phyloP scores from a whole-genome alignment of 2,797 vertebrate species.

The Odontamblyopus rebecca region DNA sequence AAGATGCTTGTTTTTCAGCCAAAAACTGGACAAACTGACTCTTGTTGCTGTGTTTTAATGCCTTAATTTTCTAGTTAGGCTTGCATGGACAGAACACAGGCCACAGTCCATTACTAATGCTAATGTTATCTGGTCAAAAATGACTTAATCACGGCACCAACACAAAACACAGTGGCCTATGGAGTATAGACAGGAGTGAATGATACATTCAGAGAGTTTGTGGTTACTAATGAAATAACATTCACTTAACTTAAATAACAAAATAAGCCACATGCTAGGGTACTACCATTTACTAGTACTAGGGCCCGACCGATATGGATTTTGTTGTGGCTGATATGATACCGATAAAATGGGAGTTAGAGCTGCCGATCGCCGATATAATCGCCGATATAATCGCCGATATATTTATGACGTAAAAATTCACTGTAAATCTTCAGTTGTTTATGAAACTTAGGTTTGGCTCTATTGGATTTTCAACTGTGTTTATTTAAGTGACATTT shows the following conservation, averaged over 20 bases:
- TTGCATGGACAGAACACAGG: slow-evolving; percentile 8
- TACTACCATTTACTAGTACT: background rate
- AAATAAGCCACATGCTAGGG: background rate
- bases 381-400: too few species aligned
- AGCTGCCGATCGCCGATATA: too few species aligned
- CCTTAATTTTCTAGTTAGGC: slow-evolving; percentile 18
- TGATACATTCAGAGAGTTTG: background rate
- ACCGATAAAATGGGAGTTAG: too few species aligned
- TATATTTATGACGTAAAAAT: too few species aligned
- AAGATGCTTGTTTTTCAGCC: slow-evolving; percentile 17
- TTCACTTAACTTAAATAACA: background rate
- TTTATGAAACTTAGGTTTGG: too few species aligned
- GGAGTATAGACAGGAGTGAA: background rate
- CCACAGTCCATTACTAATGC: slow-evolving; percentile 15
- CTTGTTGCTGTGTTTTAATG: slow-evolving; percentile 24
- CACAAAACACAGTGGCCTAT: slow-evolving; percentile 1
- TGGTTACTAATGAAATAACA: background rate
- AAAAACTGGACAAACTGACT: slow-evolving; percentile 15
- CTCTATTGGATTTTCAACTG: too few species aligned
- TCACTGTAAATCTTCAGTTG: too few species aligned
- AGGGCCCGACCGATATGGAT: too few species aligned
- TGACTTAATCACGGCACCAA: slow-evolving; percentile 1
- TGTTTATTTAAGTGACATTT: too few species aligned
- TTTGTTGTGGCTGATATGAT: too few species aligned
- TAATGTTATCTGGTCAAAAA: slow-evolving; percentile 17